These are phyloP conservation scores for Ophion costatus DNA, from an alignment of 2,888 invertebrate species.

Conservation along the genomic window DNA sequence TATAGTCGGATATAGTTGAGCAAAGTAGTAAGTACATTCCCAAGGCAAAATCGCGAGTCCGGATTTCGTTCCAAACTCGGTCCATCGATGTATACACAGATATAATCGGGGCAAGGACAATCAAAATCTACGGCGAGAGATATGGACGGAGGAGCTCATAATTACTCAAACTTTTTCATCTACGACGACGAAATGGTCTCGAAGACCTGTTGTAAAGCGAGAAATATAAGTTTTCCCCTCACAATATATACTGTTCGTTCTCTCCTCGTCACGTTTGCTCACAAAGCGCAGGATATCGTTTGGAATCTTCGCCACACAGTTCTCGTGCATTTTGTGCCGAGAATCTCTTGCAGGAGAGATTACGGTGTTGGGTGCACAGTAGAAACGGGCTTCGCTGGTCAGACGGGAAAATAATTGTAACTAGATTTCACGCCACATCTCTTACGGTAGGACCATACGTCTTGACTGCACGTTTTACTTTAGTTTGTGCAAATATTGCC, in stretches of 20 bases:
- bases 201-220: slow-evolving; percentile 49
- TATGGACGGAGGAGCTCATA: slow-evolving; percentile 52
- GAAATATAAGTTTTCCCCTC: slow-evolving; percentile 47
- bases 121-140: slow-evolving; percentile 20
- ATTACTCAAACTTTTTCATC: slow-evolving; percentile 62
- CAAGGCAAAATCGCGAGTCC: slow-evolving; percentile 42
- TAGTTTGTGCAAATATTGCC: slow-evolving; percentile 44
- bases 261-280: neutral
- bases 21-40: slow-evolving; percentile 63
- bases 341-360: neutral
- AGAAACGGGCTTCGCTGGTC: neutral
- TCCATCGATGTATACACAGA: neutral
- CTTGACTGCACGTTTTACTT: neutral
- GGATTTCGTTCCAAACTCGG: slow-evolving; percentile 47
- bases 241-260: slow-evolving; percentile 21
- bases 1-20: slow-evolving; percentile 61
- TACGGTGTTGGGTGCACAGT: neutral
- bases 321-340: slow-evolving; percentile 1
- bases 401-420: slow-evolving; percentile 41
- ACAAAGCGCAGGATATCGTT: neutral
- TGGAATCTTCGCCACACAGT: neutral
- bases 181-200: slow-evolving; percentile 56
- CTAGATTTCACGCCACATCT: neutral
- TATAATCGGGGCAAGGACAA: neutral
- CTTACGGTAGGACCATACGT: neutral